Conservation (phyloP, 2,888 invertebrate genomes). For the Fissipunctia ypsillon region DNA sequence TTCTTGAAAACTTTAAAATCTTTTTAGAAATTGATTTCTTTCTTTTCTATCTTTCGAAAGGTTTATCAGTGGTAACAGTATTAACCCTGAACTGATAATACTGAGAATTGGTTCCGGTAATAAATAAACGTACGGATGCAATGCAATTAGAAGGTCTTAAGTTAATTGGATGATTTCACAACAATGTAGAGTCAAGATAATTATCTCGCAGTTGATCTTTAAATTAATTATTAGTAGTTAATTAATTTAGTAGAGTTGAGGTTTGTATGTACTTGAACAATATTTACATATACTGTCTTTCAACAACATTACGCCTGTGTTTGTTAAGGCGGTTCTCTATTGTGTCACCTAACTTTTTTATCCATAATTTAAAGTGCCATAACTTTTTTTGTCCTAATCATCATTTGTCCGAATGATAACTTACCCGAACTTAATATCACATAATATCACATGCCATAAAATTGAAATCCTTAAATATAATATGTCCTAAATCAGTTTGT, state of each 20-base stretch:
- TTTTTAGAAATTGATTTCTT: neutral
- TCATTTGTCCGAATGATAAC: too few relatives aligned
- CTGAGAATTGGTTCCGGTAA: neutral
- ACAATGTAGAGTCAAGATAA: conserved; percentile 16
- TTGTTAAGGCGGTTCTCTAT: too few relatives aligned
- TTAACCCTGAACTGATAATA: neutral
- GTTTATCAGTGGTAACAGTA: too few relatives aligned
- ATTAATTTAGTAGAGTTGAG: neutral
- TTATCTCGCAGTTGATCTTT: conserved; percentile 23
- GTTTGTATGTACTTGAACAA: conserved; percentile 3
- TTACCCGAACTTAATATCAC: too few relatives aligned
- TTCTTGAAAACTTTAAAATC: neutral
- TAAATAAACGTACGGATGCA: conserved; percentile 16
- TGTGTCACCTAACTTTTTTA: too few relatives aligned
- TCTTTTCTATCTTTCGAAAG: too few relatives aligned
- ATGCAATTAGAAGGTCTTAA: conserved; percentile 13
- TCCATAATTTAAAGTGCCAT: too few relatives aligned
- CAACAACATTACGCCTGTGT: neutral
- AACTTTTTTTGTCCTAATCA: too few relatives aligned
- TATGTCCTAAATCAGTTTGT: too few relatives aligned
- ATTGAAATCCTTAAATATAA: too few relatives aligned
- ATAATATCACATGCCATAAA: too few relatives aligned
- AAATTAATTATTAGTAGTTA: conserved; percentile 17
- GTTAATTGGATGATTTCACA: conserved; percentile 21
- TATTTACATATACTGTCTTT: neutral